Conservation (phyloP, 2,888 invertebrate species). For the Psylliodes chrysocephalus region DNA sequence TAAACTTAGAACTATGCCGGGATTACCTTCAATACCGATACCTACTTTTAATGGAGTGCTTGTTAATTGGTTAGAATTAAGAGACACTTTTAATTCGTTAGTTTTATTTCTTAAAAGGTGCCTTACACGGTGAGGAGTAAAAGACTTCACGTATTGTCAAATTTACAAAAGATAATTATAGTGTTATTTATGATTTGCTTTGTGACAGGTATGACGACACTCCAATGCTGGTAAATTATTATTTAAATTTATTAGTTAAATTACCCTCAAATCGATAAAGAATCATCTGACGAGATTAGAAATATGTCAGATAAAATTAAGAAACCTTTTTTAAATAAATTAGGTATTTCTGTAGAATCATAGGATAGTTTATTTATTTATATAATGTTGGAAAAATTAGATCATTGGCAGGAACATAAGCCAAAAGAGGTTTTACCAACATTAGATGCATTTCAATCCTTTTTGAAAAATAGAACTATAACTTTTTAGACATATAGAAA, state of each 20-base stretch:
- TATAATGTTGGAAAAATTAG: not conserved
- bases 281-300: conserved; percentile 18
- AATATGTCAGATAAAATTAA: conserved; percentile 15
- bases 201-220: conserved; percentile 26
- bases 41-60: conserved; percentile 27
- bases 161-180: conserved; percentile 22
- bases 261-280: conserved; percentile 14
- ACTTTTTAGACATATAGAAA: not conserved
- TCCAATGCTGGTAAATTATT: conserved; percentile 11
- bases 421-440: not conserved
- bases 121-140: conserved; percentile 21
- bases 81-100: conserved; percentile 26
- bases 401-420: conserved; percentile 6
- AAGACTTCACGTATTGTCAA: conserved; percentile 1
- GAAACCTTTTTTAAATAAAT: conserved; percentile 5
- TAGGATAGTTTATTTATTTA: conserved; percentile 3
- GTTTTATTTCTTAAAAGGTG: conserved; percentile 33
- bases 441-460: not conserved
- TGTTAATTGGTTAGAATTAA: conserved; percentile 29
- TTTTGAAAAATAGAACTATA: not conserved
- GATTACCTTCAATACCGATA: conserved; percentile 27
- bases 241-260: no score
- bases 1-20: not conserved
- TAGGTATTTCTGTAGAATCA: not conserved
- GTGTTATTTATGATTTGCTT: conserved; percentile 21